Conservation (phyloP, 2,797 vertebrate species). For the Gymnoscopelus microlampas region DNA sequence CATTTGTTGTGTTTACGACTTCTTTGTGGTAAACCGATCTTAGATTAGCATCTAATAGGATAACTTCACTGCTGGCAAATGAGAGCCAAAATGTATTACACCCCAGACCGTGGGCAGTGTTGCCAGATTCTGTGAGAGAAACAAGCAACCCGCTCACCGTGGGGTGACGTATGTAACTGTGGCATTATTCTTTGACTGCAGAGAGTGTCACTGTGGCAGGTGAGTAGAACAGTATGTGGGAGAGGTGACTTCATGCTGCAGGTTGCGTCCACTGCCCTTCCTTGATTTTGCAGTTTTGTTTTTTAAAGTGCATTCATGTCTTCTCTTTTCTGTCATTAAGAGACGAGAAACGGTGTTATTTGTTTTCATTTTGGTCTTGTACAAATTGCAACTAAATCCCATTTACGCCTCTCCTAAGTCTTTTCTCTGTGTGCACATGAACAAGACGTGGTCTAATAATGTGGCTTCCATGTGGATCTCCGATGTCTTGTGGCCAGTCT, state of each 20-base stretch:
- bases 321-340: conserved; percentile 24
- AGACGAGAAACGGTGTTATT: conserved; percentile 12
- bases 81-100: conserved; percentile 34
- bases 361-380: conserved; percentile 47
- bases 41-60: conserved; percentile 17
- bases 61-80: conserved; percentile 19
- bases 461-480: neutral
- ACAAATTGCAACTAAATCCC: conserved; percentile 10
- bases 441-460: neutral
- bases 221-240: conserved; percentile 79
- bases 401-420: neutral
- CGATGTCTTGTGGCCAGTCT: too few species aligned
- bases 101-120: conserved; percentile 31
- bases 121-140: too few species aligned
- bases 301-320: conserved; percentile 22
- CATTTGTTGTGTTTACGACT: neutral
- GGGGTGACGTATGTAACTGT: conserved; percentile 75
- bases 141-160: too few species aligned
- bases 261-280: conserved; percentile 67
- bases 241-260: conserved; percentile 69
- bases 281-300: conserved; percentile 30
- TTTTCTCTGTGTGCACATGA: conserved; percentile 45
- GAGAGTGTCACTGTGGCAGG: conserved; percentile 87
- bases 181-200: conserved; percentile 85
- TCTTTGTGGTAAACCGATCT: neutral